Evolutionary conservation across 2,888 invertebrate species (phyloP).

Genomic region (Choristoneura rosaceana): DNA sequence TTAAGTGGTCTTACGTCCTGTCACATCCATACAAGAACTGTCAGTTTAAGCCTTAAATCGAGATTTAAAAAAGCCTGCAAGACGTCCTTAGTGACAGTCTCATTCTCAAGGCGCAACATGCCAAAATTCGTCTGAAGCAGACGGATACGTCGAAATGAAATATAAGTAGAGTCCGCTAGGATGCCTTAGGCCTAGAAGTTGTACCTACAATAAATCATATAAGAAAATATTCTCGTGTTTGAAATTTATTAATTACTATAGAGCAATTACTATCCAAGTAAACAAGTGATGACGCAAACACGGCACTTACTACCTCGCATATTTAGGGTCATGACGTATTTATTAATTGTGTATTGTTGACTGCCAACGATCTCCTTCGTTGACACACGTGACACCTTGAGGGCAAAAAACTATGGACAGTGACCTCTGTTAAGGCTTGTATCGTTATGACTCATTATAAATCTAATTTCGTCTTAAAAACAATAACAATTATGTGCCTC

Average conservation of each 20-base stretch:
- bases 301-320: conserved; percentile 19
- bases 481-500: background rate
- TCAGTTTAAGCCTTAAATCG: too few species aligned
- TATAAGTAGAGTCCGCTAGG: too few species aligned
- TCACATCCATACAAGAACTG: too few species aligned
- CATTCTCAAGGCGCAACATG: too few species aligned
- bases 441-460: background rate
- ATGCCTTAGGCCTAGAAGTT: too few species aligned
- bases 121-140: too few species aligned
- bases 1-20: too few species aligned
- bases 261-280: conserved; percentile 5
- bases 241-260: background rate
- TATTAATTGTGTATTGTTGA: conserved; percentile 37
- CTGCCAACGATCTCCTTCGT: conserved; percentile 25
- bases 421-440: background rate
- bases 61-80: too few species aligned
- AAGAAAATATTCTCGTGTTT: background rate
- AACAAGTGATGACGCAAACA: conserved; percentile 24
- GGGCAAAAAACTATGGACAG: conserved; percentile 7
- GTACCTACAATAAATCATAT: too few species aligned
- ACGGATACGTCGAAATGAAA: too few species aligned
- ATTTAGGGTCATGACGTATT: conserved; percentile 34
- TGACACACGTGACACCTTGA: conserved; percentile 23
- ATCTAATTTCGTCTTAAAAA: background rate
- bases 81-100: too few species aligned